These are phyloP conservation scores for Cephus sareptanus DNA, from an alignment of 2,888 invertebrate genomes.

Conservation along the genomic window DNA sequence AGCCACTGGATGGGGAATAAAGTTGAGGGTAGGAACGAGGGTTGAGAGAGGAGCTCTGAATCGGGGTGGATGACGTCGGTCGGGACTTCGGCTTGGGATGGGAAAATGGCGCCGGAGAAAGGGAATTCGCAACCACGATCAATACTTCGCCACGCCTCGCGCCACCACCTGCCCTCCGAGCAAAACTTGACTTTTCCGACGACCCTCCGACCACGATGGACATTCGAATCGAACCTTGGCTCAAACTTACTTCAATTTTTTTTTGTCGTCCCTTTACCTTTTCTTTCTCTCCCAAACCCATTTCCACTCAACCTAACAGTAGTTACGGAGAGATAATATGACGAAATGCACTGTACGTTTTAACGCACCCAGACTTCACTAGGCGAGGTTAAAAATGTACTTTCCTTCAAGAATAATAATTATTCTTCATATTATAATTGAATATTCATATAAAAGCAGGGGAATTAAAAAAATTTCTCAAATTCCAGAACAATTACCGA, in stretches of 20 bases:
- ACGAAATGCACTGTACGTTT: neutral
- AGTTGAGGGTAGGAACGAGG: constrained; percentile 8
- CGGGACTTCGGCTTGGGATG: constrained; percentile 51
- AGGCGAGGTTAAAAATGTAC: neutral
- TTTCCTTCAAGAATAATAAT: neutral
- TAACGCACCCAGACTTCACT: neutral
- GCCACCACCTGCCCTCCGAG: constrained; percentile 45
- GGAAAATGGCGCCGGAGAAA: constrained; percentile 45
- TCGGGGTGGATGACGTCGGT: constrained; percentile 52
- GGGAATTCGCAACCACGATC: constrained; percentile 51
- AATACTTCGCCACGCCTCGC: constrained; percentile 64
- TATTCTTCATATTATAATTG: neutral
- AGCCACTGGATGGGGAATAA: neutral
- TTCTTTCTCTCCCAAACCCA: neutral
- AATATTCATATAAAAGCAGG: neutral
- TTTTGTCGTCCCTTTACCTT: neutral
- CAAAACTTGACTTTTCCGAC: constrained; percentile 45
- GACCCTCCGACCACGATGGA: constrained; percentile 15
- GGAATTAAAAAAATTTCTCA: neutral
- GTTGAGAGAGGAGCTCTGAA: constrained; percentile 31
- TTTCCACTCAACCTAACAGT: neutral
- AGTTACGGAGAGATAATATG: neutral
- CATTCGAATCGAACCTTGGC: neutral
- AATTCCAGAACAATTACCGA: neutral
- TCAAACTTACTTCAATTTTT: neutral